Evolutionary conservation across 2,888 invertebrate species (phyloP), one percentile per base, ranked within the genome.

Genomic region (Anthrax anthrax): DNA sequence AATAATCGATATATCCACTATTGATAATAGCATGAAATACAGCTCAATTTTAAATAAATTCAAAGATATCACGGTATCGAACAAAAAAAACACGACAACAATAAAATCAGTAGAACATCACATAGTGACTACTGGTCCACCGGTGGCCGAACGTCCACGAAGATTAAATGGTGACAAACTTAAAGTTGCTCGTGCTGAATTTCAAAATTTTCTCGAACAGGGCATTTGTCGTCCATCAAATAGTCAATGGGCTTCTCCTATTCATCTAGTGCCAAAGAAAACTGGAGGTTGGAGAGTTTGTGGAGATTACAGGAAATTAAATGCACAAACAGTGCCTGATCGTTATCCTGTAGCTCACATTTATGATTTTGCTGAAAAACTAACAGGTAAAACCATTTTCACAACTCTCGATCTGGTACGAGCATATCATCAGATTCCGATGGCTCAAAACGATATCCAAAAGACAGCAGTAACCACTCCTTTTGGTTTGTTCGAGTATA

Each of bases 151-250:
- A 45, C 46, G 47, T 14, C 42, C 51, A 17, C 56, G 57, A 14
- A 44, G 49, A 12, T 49, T 67, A 2, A 45, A 42, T 37, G 36
- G n/a, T n/a, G n/a, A n/a, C n/a, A n/a, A n/a, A n/a, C n/a, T n/a
- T n/a, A n/a, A n/a, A n/a, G n/a, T n/a, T n/a, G n/a, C n/a, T n/a
- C n/a, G n/a, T n/a, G n/a, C n/a, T n/a, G n/a, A n/a, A n/a, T n/a
- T n/a, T n/a, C n/a, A n/a, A n/a, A n/a, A n/a, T n/a, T n/a, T n/a
- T n/a, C n/a, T n/a, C n/a, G n/a, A n/a, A n/a, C n/a, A n/a, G 23
- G 8, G 23, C 23, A 23, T 8, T 8, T 23, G 23, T 75, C 74
- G 60, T 72, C 66, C 54, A 75, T 57, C n/a, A 53, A 23, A 4
- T 23, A 23, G 23, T 23, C n/a, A n/a, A 17, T 53, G 53, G 53